A percentile compares a stretch with the other conserved stretches of the same genome.
phyloP scores from a whole-genome alignment of 2,797 vertebrate species.

The Sphenodon punctatus region DNA sequence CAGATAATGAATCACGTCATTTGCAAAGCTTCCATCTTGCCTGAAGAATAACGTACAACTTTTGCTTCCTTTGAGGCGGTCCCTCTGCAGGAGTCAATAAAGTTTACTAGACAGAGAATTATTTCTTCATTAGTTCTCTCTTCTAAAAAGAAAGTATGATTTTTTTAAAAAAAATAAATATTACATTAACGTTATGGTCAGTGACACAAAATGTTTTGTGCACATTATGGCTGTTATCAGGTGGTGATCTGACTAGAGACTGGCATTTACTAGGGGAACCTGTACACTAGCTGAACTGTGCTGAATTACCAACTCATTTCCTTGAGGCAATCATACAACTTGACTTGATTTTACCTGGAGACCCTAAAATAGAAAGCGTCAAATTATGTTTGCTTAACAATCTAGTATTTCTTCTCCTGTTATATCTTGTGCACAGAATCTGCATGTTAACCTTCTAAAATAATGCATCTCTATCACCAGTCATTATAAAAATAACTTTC shows the following conservation, averaged over 20 bases:
- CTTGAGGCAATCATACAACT: background rate
- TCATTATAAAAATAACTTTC: slow-evolving; percentile 1
- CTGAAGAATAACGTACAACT: background rate
- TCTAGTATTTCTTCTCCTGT: background rate
- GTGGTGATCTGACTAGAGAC: no score
- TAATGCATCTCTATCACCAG: background rate
- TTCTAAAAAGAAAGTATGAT: background rate
- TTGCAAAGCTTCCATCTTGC: slow-evolving; percentile 16
- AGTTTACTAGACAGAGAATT: background rate
- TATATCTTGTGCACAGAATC: background rate
- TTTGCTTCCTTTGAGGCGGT: background rate
- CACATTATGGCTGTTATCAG: no score
- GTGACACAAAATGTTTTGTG: no score
- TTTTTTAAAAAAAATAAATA: background rate
- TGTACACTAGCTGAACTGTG: slow-evolving; percentile 3
- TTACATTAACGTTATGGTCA: background rate
- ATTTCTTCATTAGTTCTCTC: background rate
- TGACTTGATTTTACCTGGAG: background rate
- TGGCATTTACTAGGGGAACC: background rate
- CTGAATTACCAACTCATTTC: slow-evolving; percentile 2
- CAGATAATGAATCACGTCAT: slow-evolving; percentile 36
- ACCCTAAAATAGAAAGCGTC: background rate
- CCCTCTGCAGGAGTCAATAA: background rate
- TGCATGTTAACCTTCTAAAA: slow-evolving; percentile 19
- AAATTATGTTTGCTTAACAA: background rate